Conservation (phyloP, 2,113 vertebrate genomes). For the mouse (Mus musculus) region GRCm39 chr10:30316001-30316500, state of each 20-base stretch:
- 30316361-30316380: not conserved
- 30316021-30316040: conserved; percentile 79
- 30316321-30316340: not conserved
- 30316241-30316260: conserved; percentile 35
- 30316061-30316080: conserved; percentile 85
- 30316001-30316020: conserved; percentile 83
- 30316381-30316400: conserved; percentile 27
- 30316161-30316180: conserved; percentile 73
- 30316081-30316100: conserved; percentile 86
- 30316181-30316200: conserved; percentile 70
- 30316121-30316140: conserved; percentile 68
- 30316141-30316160: conserved; percentile 67
- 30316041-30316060: conserved; percentile 75
- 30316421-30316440: not conserved
- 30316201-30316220: conserved; percentile 41
- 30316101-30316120: conserved; percentile 77
- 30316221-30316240: not conserved
- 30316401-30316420: conserved; percentile 32
- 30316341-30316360: not conserved
- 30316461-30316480: conserved; percentile 25
- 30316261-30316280: conserved; percentile 66
- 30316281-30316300: conserved; percentile 9
- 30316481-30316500: not conserved
- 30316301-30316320: not conserved
- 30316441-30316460: conserved; percentile 33